These are phyloP conservation scores for Vespertilio murinus DNA, from an alignment of 2,797 vertebrate species.

Conservation along the genomic window DNA sequence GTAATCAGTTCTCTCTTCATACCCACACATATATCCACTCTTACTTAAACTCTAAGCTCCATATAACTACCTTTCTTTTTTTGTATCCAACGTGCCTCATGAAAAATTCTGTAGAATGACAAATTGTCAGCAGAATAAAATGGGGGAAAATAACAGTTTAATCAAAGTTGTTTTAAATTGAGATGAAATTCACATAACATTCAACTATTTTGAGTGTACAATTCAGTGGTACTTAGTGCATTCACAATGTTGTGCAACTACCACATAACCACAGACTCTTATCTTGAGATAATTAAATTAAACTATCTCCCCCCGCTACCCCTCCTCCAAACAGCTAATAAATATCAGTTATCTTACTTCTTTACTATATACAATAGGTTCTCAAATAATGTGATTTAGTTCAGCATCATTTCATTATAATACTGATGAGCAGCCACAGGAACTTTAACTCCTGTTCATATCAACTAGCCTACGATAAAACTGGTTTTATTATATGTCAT, in stretches of 20 bases:
- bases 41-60: neutral
- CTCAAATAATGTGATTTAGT: neutral
- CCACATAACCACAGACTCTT: neutral
- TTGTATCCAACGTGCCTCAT: neutral
- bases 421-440: neutral
- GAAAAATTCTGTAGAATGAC: slow-evolving; percentile 5
- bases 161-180: neutral
- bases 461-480: neutral
- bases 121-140: neutral
- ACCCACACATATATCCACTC: neutral
- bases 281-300: neutral
- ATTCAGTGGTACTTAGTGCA: neutral
- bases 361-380: neutral
- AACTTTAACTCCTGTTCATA: neutral
- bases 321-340: neutral
- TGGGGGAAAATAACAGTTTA: neutral
- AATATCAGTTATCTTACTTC: neutral
- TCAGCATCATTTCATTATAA: neutral
- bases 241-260: neutral
- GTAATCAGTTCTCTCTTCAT: neutral
- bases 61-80: neutral
- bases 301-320: neutral
- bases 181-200: neutral
- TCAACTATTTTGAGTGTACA: neutral
- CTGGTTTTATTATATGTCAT: neutral